These are phyloP conservation scores for Epicauta chinensis DNA, from an alignment of 1,140 invertebrate genomes.

Conservation along the genomic window DNA sequence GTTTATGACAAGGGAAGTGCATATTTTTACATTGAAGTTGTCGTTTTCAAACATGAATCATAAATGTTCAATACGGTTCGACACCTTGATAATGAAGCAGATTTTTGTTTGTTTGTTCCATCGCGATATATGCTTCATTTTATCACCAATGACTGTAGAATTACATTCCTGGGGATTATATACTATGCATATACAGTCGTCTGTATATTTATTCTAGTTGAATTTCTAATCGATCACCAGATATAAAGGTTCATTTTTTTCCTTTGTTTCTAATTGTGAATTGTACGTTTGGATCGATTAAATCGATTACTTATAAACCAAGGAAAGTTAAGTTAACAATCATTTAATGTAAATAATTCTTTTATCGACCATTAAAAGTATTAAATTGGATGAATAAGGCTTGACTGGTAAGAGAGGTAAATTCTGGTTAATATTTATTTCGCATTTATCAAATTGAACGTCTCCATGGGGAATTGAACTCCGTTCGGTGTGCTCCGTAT, in stretches of 20 bases:
- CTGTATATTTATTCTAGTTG: too few relatives aligned
- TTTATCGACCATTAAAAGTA: slow-evolving; percentile 25
- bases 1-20: slow-evolving; percentile 41
- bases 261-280: too few relatives aligned
- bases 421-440: slow-evolving; percentile 41
- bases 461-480: slow-evolving; percentile 38
- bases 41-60: slow-evolving; percentile 37
- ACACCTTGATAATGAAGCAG: slow-evolving; percentile 43
- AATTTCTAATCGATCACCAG: too few relatives aligned
- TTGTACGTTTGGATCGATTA: too few relatives aligned
- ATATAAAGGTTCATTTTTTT: too few relatives aligned
- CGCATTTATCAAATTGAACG: slow-evolving; percentile 44
- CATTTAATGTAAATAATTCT: slow-evolving; percentile 8
- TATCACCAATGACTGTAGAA: slow-evolving; percentile 22
- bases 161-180: too few relatives aligned
- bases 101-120: slow-evolving; percentile 31
- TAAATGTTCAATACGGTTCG: slow-evolving; percentile 41
- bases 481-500: slow-evolving; percentile 33
- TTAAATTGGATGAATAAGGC: slow-evolving; percentile 24
- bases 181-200: too few relatives aligned
- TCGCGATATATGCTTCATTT: slow-evolving; percentile 26
- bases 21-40: slow-evolving; percentile 43
- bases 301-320: too few relatives aligned
- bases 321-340: too few relatives aligned
- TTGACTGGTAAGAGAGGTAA: slow-evolving; percentile 25